Percentiles rank a stretch among this genome's conserved stretches.
phyloP scores from a whole-genome alignment of 2,888 invertebrate genomes.

The Fabriciana adippe region DNA sequence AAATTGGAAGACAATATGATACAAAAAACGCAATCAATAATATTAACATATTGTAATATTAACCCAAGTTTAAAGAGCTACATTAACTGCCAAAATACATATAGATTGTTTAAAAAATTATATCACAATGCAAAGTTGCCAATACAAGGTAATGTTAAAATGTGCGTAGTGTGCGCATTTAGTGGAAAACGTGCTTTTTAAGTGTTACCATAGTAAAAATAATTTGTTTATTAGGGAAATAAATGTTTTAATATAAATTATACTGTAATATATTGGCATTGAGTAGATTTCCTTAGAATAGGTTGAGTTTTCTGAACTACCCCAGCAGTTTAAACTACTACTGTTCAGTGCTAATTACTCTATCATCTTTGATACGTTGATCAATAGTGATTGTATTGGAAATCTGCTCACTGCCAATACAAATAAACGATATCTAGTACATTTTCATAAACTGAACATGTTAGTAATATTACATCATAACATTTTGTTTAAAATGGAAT shows the following conservation, averaged over 20 bases:
- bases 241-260: background rate
- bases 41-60: background rate
- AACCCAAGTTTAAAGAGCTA: slow-evolving; percentile 17
- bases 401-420: too few species aligned
- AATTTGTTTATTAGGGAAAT: slow-evolving; percentile 14
- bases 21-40: slow-evolving; percentile 1
- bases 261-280: slow-evolving; percentile 7
- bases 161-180: slow-evolving; percentile 38
- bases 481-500: background rate
- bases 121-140: slow-evolving; percentile 25
- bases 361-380: too few species aligned
- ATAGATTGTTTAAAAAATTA: slow-evolving; percentile 3
- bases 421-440: too few species aligned
- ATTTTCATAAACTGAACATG: background rate
- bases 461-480: background rate
- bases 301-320: background rate
- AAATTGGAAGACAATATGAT: slow-evolving; percentile 16
- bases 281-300: slow-evolving; percentile 22
- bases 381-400: too few species aligned
- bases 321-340: too few species aligned
- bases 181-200: slow-evolving; percentile 37
- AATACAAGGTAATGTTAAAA: slow-evolving; percentile 26
- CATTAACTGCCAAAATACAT: background rate
- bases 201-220: slow-evolving; percentile 31
- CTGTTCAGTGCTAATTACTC: too few species aligned